Conservation (phyloP, 1,140 invertebrate genomes). For the Littorina saxatilis region DNA sequence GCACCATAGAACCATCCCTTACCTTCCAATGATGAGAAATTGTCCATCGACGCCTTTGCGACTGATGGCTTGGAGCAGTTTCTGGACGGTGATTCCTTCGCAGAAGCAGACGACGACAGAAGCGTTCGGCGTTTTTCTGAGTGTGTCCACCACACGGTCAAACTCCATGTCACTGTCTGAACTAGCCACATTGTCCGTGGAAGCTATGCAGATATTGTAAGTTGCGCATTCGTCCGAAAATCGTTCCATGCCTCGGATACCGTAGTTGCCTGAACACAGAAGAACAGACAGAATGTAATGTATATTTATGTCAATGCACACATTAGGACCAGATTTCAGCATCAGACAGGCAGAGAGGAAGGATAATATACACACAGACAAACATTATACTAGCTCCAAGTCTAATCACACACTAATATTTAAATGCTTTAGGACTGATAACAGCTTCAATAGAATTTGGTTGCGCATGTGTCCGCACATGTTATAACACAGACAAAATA, state of each 20-base stretch:
- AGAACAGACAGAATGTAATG: too few relatives aligned
- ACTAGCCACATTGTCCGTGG: conserved; percentile 81
- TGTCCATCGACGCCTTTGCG: conserved; percentile 80
- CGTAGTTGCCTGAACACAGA: conserved; percentile 84
- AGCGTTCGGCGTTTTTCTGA: conserved; percentile 80
- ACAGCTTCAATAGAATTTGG: too few relatives aligned
- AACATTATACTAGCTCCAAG: too few relatives aligned
- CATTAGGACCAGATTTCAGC: too few relatives aligned
- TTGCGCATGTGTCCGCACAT: too few relatives aligned
- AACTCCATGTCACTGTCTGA: conserved; percentile 81
- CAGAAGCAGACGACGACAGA: conserved; percentile 90
- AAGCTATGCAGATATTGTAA: conserved; percentile 85
- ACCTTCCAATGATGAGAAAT: conserved; percentile 85
- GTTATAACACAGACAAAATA: too few relatives aligned
- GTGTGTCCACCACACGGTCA: conserved; percentile 79
- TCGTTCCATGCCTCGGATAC: conserved; percentile 86
- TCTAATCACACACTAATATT: too few relatives aligned
- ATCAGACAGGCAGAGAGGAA: too few relatives aligned
- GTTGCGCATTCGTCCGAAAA: conserved; percentile 83
- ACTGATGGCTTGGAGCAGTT: conserved; percentile 82
- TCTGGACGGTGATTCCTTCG: conserved; percentile 85
- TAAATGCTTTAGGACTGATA: too few relatives aligned
- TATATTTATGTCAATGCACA: too few relatives aligned
- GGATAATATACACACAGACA: too few relatives aligned
- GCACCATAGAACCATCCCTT: conserved; percentile 29